Percentiles rank a stretch among this genome's conserved stretches.
Conservation (phyloP, 2,888 invertebrate genomes). For the Brachyopa scutellaris region DNA sequence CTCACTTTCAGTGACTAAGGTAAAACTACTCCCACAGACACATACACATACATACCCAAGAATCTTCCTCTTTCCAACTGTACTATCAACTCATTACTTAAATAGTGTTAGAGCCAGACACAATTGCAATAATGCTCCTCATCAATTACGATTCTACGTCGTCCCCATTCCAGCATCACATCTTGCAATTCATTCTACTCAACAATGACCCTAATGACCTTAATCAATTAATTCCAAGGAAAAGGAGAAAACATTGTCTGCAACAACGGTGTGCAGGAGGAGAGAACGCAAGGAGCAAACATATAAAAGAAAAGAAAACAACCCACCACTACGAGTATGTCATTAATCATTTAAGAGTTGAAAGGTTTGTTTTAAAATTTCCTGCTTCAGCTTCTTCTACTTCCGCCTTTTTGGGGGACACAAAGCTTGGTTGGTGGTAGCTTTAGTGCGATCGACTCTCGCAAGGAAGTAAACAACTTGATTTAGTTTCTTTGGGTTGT, state of each 20-base stretch:
- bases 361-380: slow-evolving; percentile 55
- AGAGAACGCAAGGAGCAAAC: background rate
- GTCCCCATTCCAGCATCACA: background rate
- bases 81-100: slow-evolving; percentile 26
- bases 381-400: slow-evolving; percentile 3
- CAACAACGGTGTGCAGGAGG: background rate
- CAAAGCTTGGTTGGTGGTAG: background rate
- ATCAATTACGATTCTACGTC: slow-evolving; percentile 37
- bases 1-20: too few species aligned
- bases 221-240: slow-evolving; percentile 56
- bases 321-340: slow-evolving; percentile 38
- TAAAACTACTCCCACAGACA: too few species aligned
- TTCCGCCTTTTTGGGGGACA: background rate
- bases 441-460: background rate
- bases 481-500: slow-evolving; percentile 17
- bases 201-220: slow-evolving; percentile 53
- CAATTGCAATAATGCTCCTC: slow-evolving; percentile 51
- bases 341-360: slow-evolving; percentile 61
- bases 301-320: background rate
- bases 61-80: background rate
- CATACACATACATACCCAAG: too few species aligned
- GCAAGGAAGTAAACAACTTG: slow-evolving; percentile 23
- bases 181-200: slow-evolving; percentile 47
- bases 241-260: slow-evolving; percentile 12
- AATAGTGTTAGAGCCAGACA: slow-evolving; percentile 27